Evolutionary conservation across 2,113 vertebrate genomes (phyloP).

Genomic region (Donacobius atricapilla): DNA sequence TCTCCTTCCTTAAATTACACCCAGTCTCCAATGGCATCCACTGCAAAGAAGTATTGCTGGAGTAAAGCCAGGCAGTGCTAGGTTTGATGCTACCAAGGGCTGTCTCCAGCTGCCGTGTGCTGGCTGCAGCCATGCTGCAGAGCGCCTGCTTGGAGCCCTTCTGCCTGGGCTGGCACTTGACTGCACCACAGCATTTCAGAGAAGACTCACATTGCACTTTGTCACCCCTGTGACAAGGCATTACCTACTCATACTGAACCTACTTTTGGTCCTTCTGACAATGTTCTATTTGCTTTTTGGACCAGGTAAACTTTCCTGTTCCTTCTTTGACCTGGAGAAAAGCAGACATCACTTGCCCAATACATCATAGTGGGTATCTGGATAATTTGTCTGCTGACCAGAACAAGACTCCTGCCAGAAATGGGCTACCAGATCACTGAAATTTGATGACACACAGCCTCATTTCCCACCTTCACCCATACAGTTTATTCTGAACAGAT

Average conservation of each 20-base stretch:
- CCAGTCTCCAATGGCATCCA: not conserved
- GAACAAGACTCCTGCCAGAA: not conserved
- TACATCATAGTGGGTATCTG: not conserved
- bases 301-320: not conserved
- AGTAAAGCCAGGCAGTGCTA: not conserved
- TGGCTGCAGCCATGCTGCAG: not conserved
- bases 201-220: not conserved
- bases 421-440: not conserved
- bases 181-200: not conserved
- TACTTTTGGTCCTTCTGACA: not conserved
- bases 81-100: not conserved
- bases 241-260: fast-evolving
- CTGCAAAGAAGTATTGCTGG: not conserved
- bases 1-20: not conserved
- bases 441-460: not conserved
- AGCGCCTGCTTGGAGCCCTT: not conserved
- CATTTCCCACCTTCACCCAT: not conserved
- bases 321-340: not conserved
- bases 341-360: not conserved
- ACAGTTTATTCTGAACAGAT: not conserved
- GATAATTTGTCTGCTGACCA: not conserved
- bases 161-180: not conserved
- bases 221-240: not conserved
- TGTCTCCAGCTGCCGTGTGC: not conserved
- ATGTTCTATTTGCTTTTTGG: not conserved